Base-by-base conservation (phyloP, 2,797 vertebrate genomes). In the Gallirallus australis region DNA sequence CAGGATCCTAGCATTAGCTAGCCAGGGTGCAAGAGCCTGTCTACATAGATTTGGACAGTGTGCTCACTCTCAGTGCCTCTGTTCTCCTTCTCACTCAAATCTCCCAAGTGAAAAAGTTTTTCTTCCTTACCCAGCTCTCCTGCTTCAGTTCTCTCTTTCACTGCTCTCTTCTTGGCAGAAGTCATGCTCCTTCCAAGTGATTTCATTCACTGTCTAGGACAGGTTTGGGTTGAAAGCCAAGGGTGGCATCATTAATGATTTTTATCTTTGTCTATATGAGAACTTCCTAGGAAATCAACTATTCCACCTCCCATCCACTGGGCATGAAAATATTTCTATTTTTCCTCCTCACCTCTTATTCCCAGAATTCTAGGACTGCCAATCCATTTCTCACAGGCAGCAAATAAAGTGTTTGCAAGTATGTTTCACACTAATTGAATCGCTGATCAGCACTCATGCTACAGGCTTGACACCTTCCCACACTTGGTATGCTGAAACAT, bases 391-490 rank as follows among this genome's bases (percentile, higher is more conserved):
- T 78, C 3, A 0, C 7, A 59, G 50, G n/a, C 77, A 90, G 53
- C 21, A 64, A 86, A n/a, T 14, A 52, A 80, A 81, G 37, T 65
- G 83, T 79, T 83, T 79, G 50, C 78, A 84, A 95, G 84, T 50
- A 86, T 9, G 56, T 52, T 78, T 71, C 72, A 83, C 1, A 3
- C 47, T 82, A 35, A 86, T 63, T 79, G 70, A 76, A 83, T 79
- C 66, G 76, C 70, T 42, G 63, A 92, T 69, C 83, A 70, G 54
- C 48, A 77, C 35, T 86, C 66, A 57, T 25, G 33, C 50, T 84
- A 69, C 84, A 92, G 66, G 59, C n/a, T 18, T 82, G 63, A 85
- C 63, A 90, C 30, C 37, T 30, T 87, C 93, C 84, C 75, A 94
- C 75, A 64, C 42, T 50, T n/a, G 1, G 25, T 35, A 61, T 57